Evolutionary conservation across 2,113 vertebrate species (phyloP).

Genomic region (Sitta europaea): DNA sequence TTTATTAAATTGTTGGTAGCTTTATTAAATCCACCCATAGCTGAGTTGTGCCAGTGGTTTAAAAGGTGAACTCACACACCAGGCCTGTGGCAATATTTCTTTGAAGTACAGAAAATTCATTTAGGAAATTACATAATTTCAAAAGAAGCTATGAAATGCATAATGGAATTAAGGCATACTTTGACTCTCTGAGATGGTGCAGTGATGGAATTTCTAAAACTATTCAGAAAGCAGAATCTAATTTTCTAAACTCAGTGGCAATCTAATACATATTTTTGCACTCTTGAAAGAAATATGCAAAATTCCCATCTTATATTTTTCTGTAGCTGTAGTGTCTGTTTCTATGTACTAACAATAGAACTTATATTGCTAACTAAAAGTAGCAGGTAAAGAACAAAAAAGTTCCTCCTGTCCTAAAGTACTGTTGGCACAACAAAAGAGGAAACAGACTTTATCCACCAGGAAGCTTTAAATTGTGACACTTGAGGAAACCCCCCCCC

Average conservation of each 20-base stretch:
- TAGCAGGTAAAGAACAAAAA: neutral
- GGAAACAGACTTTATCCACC: neutral
- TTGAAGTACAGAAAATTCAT: slow-evolving; percentile 9
- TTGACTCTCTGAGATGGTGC: neutral
- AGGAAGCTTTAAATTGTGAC: neutral
- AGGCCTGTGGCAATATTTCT: neutral
- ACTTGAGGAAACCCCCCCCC: neutral
- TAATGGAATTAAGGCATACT: neutral
- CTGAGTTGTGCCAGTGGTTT: neutral
- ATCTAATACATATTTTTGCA: neutral
- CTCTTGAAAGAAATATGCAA: neutral
- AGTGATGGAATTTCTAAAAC: neutral
- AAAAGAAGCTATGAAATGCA: neutral
- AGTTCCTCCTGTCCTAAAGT: neutral
- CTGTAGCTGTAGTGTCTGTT: neutral
- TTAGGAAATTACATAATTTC: slow-evolving; percentile 3
- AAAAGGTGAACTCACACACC: neutral
- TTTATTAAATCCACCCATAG: neutral
- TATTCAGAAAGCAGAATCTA: neutral
- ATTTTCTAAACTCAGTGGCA: neutral
- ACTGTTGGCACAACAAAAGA: neutral
- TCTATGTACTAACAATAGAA: neutral
- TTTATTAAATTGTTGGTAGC: neutral
- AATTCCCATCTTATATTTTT: neutral
- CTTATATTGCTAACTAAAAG: neutral